A percentile compares a stretch with the other conserved stretches of the same genome.
phyloP scores from a whole-genome alignment of 2,113 vertebrate species.

The Chunga burmeisteri region DNA sequence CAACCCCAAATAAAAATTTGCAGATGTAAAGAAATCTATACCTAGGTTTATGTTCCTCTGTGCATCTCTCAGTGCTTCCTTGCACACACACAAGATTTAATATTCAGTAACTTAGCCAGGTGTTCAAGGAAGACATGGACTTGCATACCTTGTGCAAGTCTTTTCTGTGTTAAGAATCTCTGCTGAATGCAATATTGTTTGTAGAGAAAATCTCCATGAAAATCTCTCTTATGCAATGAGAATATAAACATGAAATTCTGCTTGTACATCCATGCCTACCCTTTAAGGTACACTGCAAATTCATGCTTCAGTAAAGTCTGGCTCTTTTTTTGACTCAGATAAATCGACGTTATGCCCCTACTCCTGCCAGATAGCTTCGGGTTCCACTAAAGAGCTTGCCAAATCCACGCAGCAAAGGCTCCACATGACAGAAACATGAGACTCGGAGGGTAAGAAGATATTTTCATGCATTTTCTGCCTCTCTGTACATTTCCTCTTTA shows the following conservation, averaged over 20 bases:
- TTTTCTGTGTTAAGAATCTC: background rate
- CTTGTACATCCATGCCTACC: background rate
- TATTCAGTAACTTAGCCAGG: background rate
- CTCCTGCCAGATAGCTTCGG: background rate
- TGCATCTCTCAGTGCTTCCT: background rate
- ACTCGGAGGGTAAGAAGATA: background rate
- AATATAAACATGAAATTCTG: background rate
- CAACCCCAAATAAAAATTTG: background rate
- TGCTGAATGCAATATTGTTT: background rate
- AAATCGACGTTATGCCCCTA: background rate
- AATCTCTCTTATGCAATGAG: background rate
- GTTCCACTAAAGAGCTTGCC: background rate
- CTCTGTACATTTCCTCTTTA: background rate
- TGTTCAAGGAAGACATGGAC: background rate
- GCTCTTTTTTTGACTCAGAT: background rate
- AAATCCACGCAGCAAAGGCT: background rate
- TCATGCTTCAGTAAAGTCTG: background rate
- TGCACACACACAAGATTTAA: background rate
- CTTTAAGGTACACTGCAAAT: background rate
- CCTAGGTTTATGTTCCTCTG: background rate
- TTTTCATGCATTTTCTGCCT: background rate
- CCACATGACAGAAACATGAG: background rate
- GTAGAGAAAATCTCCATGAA: background rate
- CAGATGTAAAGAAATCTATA: background rate
- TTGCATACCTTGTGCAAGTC: background rate